Evolutionary conservation across 1,140 invertebrate genomes (phyloP), one percentile per base, ranked within the genome.

Genomic region (Micrasema minimum): DNA sequence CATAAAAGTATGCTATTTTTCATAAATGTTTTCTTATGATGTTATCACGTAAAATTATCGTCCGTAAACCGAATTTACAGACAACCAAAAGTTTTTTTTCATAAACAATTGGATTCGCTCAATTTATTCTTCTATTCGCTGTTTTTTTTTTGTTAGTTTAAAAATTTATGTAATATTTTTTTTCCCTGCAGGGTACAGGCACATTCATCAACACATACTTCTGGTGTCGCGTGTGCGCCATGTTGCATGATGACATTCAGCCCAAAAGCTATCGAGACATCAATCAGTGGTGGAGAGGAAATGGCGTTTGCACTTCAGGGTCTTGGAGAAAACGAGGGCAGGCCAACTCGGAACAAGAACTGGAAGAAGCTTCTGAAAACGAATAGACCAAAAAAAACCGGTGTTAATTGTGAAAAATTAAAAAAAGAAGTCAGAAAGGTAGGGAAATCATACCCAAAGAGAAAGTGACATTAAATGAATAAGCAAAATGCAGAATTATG

Each of bases 171-270:
- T n/a, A n/a, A n/a, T n/a, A n/a, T n/a, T n/a, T n/a, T n/a, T n/a
- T n/a, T n/a, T n/a, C n/a, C n/a, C n/a, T 90, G 88, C 93, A 95
- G 85, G 93, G 93, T 26, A 96, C 93, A 0, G 96, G 96, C 0
- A 93, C 96, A 80, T 96, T 97, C 78, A 93, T 97, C 76, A 96
- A 97, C 82, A 97, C 95, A 14, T 94, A 91, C 78, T 98, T 97
- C 81, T 98, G 96, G 91, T 99, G 96, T 79, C 90, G 96, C 1
- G 86, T 99, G 14, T 99, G 97, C 81, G 90, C 95, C 3, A 90
- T 96, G 87, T 80, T 96, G 22, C 95, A 97, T 79, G 93, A 92
- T 70, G 88, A 85, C 41, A 77, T 81, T 16, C 82, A 85, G 68
- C 80, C 83, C 1, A 89, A 87, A 71, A 91, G 88, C 81, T 95